Percentiles rank a stretch among this genome's conserved stretches.
Evolutionary conservation across 2,797 vertebrate species (phyloP).

Genomic region (Danio kyathit): DNA sequence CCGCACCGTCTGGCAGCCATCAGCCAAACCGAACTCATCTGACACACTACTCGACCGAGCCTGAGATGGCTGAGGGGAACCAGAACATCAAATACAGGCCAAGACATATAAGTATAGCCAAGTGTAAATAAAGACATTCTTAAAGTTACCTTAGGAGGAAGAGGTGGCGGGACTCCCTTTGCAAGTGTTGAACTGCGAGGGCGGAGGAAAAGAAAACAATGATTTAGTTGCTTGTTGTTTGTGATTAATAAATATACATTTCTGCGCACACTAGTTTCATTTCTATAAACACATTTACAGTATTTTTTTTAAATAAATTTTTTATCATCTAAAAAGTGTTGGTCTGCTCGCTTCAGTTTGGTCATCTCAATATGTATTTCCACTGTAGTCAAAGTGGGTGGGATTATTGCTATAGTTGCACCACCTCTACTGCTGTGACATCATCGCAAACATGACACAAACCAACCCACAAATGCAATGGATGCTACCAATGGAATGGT

Average conservation of each 20-base stretch:
- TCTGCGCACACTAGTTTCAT: too few species aligned
- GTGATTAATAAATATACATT: not conserved
- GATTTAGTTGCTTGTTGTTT: not conserved
- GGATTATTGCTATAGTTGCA: too few species aligned
- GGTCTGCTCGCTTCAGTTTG: too few species aligned
- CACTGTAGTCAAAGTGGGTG: too few species aligned
- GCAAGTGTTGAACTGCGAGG: conserved; percentile 90
- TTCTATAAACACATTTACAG: too few species aligned
- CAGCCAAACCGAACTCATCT: conserved; percentile 85
- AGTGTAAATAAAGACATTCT: not conserved
- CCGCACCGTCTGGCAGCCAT: conserved; percentile 88
- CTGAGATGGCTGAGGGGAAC: conserved; percentile 70
- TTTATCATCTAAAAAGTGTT: too few species aligned
- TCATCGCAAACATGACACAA: too few species aligned
- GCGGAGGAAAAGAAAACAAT: conserved; percentile 29
- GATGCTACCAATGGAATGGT: too few species aligned
- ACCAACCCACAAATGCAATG: too few species aligned
- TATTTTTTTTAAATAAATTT: too few species aligned
- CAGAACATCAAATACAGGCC: not conserved
- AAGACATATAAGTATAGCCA: not conserved
- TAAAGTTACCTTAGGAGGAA: conserved; percentile 91
- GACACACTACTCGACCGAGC: conserved; percentile 86
- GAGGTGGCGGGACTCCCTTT: conserved; percentile 87
- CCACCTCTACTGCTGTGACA: too few species aligned
- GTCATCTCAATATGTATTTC: too few species aligned